phyloP scores from a whole-genome alignment of 2,797 vertebrate species.

The Sebastes glaucus region DNA sequence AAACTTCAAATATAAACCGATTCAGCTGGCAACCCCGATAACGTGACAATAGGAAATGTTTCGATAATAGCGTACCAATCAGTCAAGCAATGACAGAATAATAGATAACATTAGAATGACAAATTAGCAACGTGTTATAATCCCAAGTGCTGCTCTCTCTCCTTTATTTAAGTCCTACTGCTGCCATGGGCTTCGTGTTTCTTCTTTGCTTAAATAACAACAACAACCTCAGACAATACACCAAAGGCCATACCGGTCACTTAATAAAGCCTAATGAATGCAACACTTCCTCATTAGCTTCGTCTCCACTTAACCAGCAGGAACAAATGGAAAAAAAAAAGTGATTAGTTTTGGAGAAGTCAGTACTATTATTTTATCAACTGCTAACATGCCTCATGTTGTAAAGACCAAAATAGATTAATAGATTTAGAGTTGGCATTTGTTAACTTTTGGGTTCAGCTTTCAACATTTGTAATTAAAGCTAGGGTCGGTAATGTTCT shows the following conservation, averaged over 20 bases:
- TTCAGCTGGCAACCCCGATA: not conserved
- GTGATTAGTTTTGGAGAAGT: not conserved
- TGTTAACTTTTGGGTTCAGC: not conserved
- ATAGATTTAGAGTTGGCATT: not conserved
- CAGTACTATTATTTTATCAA: not conserved
- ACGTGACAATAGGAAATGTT: not conserved
- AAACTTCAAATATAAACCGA: slow-evolving; percentile 4
- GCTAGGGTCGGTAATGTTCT: too few relatives aligned
- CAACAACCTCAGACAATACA: not conserved
- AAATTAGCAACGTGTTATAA: not conserved
- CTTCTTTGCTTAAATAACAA: not conserved
- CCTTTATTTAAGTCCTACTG: too few relatives aligned
- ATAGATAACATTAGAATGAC: not conserved
- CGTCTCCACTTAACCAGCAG: not conserved
- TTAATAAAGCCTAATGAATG: not conserved
- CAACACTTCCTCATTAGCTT: not conserved
- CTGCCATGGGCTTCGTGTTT: not conserved
- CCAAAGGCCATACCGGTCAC: not conserved
- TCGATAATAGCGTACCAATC: not conserved
- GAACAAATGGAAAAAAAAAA: not conserved
- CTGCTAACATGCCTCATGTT: not conserved
- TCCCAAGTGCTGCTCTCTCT: not conserved
- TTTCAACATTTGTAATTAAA: not conserved
- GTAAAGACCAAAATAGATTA: not conserved
- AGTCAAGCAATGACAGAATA: not conserved